These are phyloP conservation scores for Drosophila borborema DNA, from an alignment of 2,888 invertebrate genomes.

Conservation along the genomic window DNA sequence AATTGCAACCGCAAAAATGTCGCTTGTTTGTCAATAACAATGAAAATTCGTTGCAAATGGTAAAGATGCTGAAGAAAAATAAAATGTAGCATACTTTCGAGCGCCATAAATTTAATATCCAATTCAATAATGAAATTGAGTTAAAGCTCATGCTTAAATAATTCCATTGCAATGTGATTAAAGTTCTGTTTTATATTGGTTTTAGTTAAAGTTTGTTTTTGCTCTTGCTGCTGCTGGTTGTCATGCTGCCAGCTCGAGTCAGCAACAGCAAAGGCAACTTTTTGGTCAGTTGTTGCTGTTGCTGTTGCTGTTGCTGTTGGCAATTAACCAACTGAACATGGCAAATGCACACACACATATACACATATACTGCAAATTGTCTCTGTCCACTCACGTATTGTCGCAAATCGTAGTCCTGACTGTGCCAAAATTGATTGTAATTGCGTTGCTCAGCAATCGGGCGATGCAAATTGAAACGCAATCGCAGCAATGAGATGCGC, in stretches of 20 bases:
- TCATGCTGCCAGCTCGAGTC: conserved; percentile 15
- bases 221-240: background rate
- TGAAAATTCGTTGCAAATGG: conserved; percentile 37
- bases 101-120: conserved; percentile 1
- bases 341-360: background rate
- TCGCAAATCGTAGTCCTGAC: conserved; percentile 23
- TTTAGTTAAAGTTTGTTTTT: conserved; percentile 11
- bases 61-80: conserved; percentile 9
- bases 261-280: conserved; percentile 22
- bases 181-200: conserved; percentile 30
- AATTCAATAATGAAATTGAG: conserved; percentile 28
- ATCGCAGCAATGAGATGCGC: conserved; percentile 47
- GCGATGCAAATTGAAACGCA: conserved; percentile 56
- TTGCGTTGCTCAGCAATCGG: conserved; percentile 35
- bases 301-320: conserved; percentile 34
- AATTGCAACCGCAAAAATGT: conserved; percentile 70
- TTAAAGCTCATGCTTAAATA: conserved; percentile 10
- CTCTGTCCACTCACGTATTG: conserved; percentile 47
- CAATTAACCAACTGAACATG: conserved; percentile 53
- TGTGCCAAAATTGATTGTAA: conserved; percentile 52
- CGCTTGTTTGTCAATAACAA: conserved; percentile 73
- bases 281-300: conserved; percentile 26
- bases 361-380: background rate
- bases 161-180: conserved; percentile 33
- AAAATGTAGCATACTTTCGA: conserved; percentile 29